Evolutionary conservation across 2,888 invertebrate genomes (phyloP), one percentile per base, ranked within the genome.

Genomic region (Polydrusus pterygomalis): DNA sequence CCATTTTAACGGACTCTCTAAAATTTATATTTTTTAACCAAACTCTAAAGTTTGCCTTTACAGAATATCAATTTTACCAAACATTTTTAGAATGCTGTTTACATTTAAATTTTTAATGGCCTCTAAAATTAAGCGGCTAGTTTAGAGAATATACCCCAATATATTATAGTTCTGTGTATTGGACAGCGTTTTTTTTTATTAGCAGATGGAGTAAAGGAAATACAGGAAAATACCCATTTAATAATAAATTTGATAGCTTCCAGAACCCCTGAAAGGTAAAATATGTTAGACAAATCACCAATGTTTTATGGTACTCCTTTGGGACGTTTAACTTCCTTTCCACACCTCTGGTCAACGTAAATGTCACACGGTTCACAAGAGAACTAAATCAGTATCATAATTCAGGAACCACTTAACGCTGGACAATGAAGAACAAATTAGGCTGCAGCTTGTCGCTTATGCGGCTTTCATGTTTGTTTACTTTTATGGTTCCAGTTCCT

Each of bases 331-430:
- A 75, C 70, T 69, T 74, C 74, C 70, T 64, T 49, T 58, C n/a
- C 38, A 60, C 30, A 18, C 47, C 47, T 73, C 70, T 70, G 74
- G 74, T 75, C 70, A 75, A 18, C 62, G 17, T 62, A 43, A 67
- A 56, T 56, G 67, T 60, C 62, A 54, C 40, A 67, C 51, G 20
- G 49, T 73, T 73, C 60, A 65, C 72, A 17, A 60, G 70, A 62
- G 63, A 70, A 70, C 43, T 38, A 10, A 18, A 40, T 34, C 49
- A 43, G 15, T 74, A 68, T 67, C n/a, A n/a, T n/a, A n/a, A n/a
- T n/a, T n/a, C 62, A 73, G 77, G 76, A 80, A 80, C 80, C 80
- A 81, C 81, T 81, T 81, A 70, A 79, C 74, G 43, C 72, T 54
- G 74, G 63, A 79, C 79, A 80, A 70, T 72, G 73, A 74, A 77